Evolutionary conservation across 2,113 vertebrate genomes (phyloP).

Genomic region (Spea multiplicata): DNA sequence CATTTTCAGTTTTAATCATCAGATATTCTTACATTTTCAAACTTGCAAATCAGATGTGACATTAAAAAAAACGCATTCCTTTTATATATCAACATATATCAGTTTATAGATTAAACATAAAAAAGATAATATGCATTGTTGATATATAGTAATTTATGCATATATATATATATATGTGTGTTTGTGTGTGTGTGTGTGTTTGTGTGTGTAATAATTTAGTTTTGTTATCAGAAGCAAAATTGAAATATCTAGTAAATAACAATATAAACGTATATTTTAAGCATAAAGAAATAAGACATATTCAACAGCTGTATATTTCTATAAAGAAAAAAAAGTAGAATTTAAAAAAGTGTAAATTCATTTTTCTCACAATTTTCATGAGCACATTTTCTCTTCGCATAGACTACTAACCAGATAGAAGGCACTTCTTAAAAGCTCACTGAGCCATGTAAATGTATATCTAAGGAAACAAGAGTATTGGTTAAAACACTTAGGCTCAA

Average conservation of each 20-base stretch:
- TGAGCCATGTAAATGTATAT: background rate
- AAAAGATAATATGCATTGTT: too few species aligned
- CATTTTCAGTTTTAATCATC: too few species aligned
- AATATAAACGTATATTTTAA: background rate
- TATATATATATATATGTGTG: background rate
- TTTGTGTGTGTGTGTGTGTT: too few species aligned
- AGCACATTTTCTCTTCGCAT: background rate
- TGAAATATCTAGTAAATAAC: background rate
- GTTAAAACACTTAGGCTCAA: conserved; percentile 73
- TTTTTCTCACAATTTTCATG: conserved; percentile 10
- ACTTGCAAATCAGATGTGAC: too few species aligned
- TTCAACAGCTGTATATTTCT: background rate
- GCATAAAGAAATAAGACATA: background rate
- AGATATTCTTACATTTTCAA: too few species aligned
- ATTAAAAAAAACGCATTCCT: too few species aligned
- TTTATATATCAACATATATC: too few species aligned
- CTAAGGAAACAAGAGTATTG: conserved; percentile 58
- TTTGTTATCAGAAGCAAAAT: background rate
- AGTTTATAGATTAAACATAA: too few species aligned
- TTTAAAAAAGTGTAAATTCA: conserved; percentile 1
- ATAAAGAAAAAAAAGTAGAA: background rate
- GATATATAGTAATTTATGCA: too few species aligned
- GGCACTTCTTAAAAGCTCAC: background rate
- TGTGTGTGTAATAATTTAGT: background rate
- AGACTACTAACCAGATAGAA: background rate